Evolutionary conservation across 2,113 vertebrate genomes (phyloP).

Genomic region (Loxodonta africana): DNA sequence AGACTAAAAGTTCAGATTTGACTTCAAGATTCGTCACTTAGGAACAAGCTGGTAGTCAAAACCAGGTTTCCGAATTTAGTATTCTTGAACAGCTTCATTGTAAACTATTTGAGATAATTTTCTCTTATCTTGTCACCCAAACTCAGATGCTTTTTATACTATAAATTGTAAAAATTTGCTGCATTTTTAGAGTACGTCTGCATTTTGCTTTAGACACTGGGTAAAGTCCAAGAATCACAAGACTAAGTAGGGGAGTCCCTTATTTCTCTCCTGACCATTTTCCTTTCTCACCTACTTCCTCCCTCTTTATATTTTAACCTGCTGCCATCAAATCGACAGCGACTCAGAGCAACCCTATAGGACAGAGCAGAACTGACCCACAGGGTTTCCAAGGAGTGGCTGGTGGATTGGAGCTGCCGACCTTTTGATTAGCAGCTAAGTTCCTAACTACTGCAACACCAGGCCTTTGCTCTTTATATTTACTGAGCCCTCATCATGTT

Average conservation of each 20-base stretch:
- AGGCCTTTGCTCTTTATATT: background rate
- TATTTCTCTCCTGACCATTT: background rate
- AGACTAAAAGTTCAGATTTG: background rate
- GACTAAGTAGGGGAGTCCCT: background rate
- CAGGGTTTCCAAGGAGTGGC: no score
- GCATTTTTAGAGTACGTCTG: background rate
- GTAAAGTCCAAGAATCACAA: background rate
- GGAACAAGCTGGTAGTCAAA: constrained; percentile 13
- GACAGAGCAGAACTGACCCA: no score
- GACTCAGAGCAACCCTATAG: no score
- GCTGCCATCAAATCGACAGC: no score
- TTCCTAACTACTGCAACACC: no score
- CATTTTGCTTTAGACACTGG: background rate
- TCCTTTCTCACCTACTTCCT: background rate
- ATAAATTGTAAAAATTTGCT: background rate
- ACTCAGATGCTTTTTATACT: background rate
- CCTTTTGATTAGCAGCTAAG: no score
- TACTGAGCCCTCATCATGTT: background rate
- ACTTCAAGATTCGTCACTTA: constrained; percentile 43
- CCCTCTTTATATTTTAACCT: background rate
- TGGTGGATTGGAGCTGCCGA: no score
- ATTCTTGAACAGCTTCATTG: background rate
- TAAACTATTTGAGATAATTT: constrained; percentile 2
- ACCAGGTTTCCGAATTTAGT: constrained; percentile 54
- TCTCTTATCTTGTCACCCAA: background rate